Evolutionary conservation across 2,113 vertebrate species (phyloP), one percentile per base, ranked within the genome.

Genomic region (Uropsilus gracilis): DNA sequence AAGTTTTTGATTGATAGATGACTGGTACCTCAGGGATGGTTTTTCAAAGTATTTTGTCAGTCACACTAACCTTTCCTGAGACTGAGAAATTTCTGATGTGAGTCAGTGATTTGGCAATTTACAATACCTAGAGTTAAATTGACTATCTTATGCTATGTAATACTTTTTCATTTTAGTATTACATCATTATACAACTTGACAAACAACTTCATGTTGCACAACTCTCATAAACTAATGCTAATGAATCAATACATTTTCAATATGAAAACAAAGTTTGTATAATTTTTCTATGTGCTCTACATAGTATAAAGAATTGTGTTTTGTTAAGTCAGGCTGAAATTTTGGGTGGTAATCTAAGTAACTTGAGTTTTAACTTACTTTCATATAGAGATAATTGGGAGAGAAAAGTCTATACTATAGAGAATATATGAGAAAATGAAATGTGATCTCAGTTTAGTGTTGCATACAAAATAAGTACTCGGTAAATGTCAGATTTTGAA

Each of bases 1-100:
- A 93, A 77, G 42, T 68, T 75, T 91, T 93, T 87, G 39, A 84
- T 55, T 96, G 81, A 96, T 93, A 89, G 83, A 46, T 55, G 17
- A 75, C 53, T 90, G 22, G 14, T 91, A 17, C 30, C 63, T 82
- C 59, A 50, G 75, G 50, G 87, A 93, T 84, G 66, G 17, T 64
- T 93, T 64, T 80, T 85, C 59, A 82, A 95, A 88, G 5, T 66
- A 39, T 39, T 64, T 84, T 91, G 69, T 89, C 87, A 94, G 34
- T 84, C 69, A 92, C 6, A 80, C 39, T 86, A 80, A 64, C 59
- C 30, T 91, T 89, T 81, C 30, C 28, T 73, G 93, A 86, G 22
- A 75, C 26, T 89, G 42, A 78, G 86, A 91, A 32, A 89, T 91
- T 17, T 94, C 59, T 77, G 22, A 68, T 75, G 14, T 59, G 46